Conservation (phyloP, 2,113 vertebrate species). For the Megalops atlanticus region DNA sequence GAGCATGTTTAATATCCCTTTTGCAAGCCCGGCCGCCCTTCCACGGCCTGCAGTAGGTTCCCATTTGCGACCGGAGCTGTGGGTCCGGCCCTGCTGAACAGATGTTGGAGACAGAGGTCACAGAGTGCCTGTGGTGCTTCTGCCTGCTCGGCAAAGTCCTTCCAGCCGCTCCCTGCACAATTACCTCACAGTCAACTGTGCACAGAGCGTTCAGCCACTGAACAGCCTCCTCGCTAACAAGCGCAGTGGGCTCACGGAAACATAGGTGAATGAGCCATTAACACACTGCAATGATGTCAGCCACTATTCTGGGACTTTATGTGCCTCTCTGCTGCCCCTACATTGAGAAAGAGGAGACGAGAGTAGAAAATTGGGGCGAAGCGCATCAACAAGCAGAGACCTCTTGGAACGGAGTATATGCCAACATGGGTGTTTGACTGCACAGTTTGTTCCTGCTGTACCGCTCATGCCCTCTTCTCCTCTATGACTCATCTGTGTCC, state of each 20-base stretch:
- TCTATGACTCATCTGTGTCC: background rate
- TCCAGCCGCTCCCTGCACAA: constrained; percentile 43
- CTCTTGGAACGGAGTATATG: background rate
- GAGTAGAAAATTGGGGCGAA: background rate
- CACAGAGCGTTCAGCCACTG: constrained; percentile 25
- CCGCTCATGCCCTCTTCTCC: background rate
- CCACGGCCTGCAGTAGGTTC: constrained; percentile 36
- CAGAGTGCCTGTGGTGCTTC: constrained; percentile 45
- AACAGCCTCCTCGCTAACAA: constrained; percentile 29
- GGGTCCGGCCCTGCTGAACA: constrained; percentile 45
- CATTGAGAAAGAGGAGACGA: background rate
- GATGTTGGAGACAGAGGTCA: constrained; percentile 57
- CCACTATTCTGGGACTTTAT: background rate
- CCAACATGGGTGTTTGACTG: background rate
- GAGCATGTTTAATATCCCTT: constrained; percentile 17
- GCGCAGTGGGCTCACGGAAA: constrained; percentile 26
- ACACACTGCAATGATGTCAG: background rate
- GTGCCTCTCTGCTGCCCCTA: background rate
- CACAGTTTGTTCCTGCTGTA: background rate
- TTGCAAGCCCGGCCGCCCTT: constrained; percentile 28
- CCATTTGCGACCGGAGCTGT: constrained; percentile 34
- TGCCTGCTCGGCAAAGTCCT: constrained; percentile 44
- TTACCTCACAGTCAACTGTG: constrained; percentile 40
- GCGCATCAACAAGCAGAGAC: background rate
- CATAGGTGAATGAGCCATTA: constrained; percentile 24